These are phyloP conservation scores for Etheostoma nigrum DNA, from an alignment of 2,797 vertebrate species.

Conservation along the genomic window DNA sequence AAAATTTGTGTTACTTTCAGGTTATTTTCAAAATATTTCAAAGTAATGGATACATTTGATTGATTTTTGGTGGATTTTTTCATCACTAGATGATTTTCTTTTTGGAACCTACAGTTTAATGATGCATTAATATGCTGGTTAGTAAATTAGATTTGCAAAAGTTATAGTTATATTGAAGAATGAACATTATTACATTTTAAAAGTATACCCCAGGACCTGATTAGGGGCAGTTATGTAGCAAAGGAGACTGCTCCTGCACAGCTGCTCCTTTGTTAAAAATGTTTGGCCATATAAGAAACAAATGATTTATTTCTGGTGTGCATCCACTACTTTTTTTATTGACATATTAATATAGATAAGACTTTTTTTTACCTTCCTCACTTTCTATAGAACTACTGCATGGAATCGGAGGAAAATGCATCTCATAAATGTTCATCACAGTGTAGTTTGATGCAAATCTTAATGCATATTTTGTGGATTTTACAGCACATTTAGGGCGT, in stretches of 20 bases:
- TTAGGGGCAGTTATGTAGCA: slow-evolving; percentile 31
- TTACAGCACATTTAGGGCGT: slow-evolving; percentile 5
- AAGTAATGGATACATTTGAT: not conserved
- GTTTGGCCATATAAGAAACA: not conserved
- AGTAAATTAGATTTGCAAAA: not conserved
- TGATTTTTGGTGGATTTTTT: slow-evolving; percentile 2
- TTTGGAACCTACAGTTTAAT: slow-evolving; percentile 1
- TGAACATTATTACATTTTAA: not conserved
- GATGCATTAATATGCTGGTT: slow-evolving; percentile 19
- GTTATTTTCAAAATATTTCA: not conserved
- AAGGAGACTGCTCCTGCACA: slow-evolving; percentile 4
- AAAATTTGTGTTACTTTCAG: slow-evolving; percentile 8
- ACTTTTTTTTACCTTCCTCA: not conserved
- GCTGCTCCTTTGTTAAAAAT: slow-evolving; percentile 5
- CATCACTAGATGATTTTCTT: slow-evolving; percentile 1
- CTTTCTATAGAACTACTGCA: slow-evolving; percentile 1
- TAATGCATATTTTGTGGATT: not conserved
- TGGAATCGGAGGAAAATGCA: slow-evolving; percentile 14
- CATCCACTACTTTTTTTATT: not conserved
- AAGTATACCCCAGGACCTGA: not conserved
- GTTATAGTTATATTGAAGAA: not conserved
- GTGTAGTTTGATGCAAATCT: slow-evolving; percentile 30
- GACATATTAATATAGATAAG: not conserved
- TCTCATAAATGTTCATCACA: slow-evolving; percentile 33
- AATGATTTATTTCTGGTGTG: not conserved